Conservation (phyloP, 2,113 vertebrate genomes). For the Barnardius zonarius region DNA sequence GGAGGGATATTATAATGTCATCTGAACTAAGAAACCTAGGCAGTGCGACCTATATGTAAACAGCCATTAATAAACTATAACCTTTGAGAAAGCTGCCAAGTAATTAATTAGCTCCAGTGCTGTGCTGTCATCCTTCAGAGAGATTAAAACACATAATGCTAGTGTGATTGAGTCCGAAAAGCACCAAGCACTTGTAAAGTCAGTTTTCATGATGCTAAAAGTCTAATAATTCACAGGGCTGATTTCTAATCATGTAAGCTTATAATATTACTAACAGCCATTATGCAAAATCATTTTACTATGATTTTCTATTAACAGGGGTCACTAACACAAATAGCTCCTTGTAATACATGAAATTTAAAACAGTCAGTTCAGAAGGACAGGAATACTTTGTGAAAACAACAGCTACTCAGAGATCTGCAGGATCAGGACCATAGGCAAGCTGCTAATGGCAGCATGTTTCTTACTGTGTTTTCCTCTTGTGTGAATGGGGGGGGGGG, state of each 20-base stretch:
- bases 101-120: slow-evolving; percentile 22
- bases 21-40: background rate
- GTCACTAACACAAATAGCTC: background rate
- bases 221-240: background rate
- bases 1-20: background rate
- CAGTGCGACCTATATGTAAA: slow-evolving; percentile 26
- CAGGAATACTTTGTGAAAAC: background rate
- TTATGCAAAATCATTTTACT: background rate
- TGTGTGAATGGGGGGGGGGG: background rate
- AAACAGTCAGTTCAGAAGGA: background rate
- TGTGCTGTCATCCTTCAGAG: background rate
- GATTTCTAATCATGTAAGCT: background rate
- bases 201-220: background rate
- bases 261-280: background rate
- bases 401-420: background rate
- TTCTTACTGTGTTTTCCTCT: background rate
- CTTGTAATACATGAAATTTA: background rate
- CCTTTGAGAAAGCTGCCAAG: slow-evolving; percentile 31
- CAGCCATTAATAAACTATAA: slow-evolving; percentile 1
- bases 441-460: background rate
- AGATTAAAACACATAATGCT: background rate
- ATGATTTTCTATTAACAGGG: background rate
- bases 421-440: background rate
- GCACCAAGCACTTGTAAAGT: background rate
- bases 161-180: background rate